phyloP scores from a whole-genome alignment of 2,113 vertebrate species.

The Rattus norvegicus region DNA sequence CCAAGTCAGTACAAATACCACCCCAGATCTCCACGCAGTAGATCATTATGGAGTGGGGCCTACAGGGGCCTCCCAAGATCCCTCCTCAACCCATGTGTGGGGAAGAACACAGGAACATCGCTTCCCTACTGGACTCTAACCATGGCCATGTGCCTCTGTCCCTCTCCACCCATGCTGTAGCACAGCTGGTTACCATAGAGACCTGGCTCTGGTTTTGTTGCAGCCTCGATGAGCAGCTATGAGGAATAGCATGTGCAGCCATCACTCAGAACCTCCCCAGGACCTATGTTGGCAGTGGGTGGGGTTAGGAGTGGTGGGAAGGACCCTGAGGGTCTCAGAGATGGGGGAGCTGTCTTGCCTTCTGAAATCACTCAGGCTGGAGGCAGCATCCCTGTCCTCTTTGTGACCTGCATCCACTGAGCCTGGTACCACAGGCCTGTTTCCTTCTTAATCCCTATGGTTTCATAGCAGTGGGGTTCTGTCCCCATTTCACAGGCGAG shows the following conservation, averaged over 20 bases:
- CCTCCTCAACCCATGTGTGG: fast-evolving
- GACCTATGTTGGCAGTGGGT: not conserved
- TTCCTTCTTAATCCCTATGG: not conserved
- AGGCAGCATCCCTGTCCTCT: not conserved
- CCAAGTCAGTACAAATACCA: not conserved
- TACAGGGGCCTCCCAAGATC: not conserved
- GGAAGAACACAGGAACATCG: not conserved
- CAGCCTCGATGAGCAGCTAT: slow-evolving; percentile 55
- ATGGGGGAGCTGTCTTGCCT: not conserved
- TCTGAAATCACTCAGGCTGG: not conserved
- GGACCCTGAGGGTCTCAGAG: not conserved
- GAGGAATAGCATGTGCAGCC: not conserved
- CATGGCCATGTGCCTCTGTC: not conserved
- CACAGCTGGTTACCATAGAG: slow-evolving; percentile 66
- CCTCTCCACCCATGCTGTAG: not conserved
- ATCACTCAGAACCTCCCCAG: not conserved
- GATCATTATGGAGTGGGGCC: not conserved
- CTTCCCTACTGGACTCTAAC: not conserved
- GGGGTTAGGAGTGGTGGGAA: fast-evolving
- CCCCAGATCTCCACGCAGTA: not conserved
- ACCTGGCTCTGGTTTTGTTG: slow-evolving; percentile 46
- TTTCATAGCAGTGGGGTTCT: not conserved
- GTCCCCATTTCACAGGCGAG: not conserved
- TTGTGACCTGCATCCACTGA: not conserved
- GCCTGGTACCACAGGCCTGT: not conserved